These are phyloP conservation scores for Coenobita brevimanus DNA, from an alignment of 1,140 invertebrate genomes.

Conservation along the genomic window DNA sequence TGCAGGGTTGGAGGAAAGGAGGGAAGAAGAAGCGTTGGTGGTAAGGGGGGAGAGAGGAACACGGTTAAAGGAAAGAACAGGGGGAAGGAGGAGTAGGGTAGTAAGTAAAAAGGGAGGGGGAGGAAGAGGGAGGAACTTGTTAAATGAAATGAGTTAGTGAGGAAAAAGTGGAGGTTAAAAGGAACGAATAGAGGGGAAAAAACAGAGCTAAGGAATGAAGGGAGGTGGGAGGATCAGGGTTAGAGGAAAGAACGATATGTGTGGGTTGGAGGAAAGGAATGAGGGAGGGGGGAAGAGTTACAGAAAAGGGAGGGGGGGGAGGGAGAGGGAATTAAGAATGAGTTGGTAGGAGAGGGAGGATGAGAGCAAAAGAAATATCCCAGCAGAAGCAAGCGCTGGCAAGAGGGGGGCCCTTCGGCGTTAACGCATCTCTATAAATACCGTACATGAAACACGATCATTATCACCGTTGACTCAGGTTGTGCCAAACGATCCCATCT, in stretches of 20 bases:
- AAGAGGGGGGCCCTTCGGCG: background rate
- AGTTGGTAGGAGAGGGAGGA: background rate
- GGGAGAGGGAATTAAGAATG: too few relatives aligned
- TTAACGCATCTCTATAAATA: background rate
- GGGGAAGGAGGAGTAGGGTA: background rate
- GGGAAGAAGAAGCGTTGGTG: background rate
- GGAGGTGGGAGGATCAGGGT: background rate
- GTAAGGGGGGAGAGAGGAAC: background rate
- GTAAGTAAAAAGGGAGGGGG: background rate
- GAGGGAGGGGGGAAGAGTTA: background rate
- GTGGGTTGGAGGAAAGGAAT: background rate
- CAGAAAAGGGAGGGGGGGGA: background rate
- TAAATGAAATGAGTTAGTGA: background rate
- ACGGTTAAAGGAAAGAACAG: background rate
- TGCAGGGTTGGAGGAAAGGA: background rate
- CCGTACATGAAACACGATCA: too few relatives aligned
- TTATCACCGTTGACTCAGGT: too few relatives aligned
- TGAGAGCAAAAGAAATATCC: background rate
- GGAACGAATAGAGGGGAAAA: background rate
- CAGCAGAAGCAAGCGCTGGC: too few relatives aligned
- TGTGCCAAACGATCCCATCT: too few relatives aligned
- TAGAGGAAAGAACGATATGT: background rate
- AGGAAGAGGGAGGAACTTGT: background rate
- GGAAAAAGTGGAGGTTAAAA: background rate
- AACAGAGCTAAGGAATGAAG: background rate